Evolutionary conservation across 2,797 vertebrate species (phyloP).

Genomic region (Muraenolepis orangiensis): DNA sequence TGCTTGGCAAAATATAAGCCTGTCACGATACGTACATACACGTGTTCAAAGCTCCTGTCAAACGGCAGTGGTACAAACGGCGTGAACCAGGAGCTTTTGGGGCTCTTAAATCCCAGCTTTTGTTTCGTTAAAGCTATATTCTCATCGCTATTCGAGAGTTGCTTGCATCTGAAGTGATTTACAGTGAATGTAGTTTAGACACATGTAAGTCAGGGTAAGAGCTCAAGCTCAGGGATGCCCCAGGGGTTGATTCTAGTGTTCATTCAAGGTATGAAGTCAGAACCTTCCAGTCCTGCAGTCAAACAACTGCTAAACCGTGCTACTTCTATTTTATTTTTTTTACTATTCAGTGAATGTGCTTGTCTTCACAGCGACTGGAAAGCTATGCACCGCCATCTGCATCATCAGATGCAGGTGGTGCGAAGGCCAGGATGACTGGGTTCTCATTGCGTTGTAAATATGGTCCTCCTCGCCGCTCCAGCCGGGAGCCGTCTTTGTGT

Average conservation of each 20-base stretch:
- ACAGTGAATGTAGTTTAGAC: background rate
- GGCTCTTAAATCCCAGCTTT: background rate
- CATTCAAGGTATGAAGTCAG: background rate
- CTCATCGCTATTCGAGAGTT: background rate
- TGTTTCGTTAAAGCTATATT: background rate
- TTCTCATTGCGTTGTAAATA: background rate
- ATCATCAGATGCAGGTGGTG: background rate
- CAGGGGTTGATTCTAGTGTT: background rate
- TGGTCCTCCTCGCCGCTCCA: background rate
- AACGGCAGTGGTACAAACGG: constrained; percentile 17
- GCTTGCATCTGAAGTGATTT: background rate
- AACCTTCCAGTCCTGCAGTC: background rate
- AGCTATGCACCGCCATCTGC: too few relatives aligned
- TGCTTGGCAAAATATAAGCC: constrained; percentile 38
- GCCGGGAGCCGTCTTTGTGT: background rate
- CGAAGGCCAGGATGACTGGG: background rate
- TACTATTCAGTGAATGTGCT: background rate
- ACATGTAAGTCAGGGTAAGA: background rate
- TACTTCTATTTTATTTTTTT: too few relatives aligned
- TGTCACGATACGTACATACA: constrained; percentile 32
- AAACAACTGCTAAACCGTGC: background rate
- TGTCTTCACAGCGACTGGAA: background rate
- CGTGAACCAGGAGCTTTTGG: constrained; percentile 6
- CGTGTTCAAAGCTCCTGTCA: constrained; percentile 10
- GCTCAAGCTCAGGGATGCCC: background rate